phyloP scores from a whole-genome alignment of 2,888 invertebrate species.

The Trissolcus brochymenae region DNA sequence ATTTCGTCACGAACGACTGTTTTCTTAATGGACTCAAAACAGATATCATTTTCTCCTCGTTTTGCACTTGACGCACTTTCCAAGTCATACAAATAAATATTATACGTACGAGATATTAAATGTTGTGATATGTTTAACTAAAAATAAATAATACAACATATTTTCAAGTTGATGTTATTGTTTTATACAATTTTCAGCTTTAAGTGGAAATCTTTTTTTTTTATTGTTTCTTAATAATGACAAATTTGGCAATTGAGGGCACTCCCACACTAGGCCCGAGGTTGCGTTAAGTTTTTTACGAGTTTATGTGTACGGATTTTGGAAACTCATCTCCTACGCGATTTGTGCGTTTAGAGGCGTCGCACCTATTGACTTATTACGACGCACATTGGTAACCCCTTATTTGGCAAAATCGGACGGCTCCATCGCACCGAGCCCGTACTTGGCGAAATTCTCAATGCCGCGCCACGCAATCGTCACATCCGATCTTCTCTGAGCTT shows the following conservation, averaged over 20 bases:
- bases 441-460: slow-evolving; percentile 73
- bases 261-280: neutral
- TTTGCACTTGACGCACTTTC: slow-evolving; percentile 38
- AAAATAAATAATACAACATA: too few relatives aligned
- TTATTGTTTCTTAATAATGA: too few relatives aligned
- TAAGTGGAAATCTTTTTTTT: too few relatives aligned
- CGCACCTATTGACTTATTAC: slow-evolving; percentile 70
- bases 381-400: slow-evolving; percentile 69
- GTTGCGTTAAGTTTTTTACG: neutral
- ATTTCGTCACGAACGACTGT: slow-evolving; percentile 49
- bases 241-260: neutral
- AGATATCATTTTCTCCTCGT: slow-evolving; percentile 42
- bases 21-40: slow-evolving; percentile 53
- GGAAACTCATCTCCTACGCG: neutral
- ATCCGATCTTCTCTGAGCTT: slow-evolving; percentile 47
- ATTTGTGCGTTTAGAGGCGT: slow-evolving; percentile 27
- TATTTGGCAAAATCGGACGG: slow-evolving; percentile 74
- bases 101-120: neutral
- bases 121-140: too few relatives aligned
- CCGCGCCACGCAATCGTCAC: slow-evolving; percentile 54
- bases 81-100: slow-evolving; percentile 1
- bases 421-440: slow-evolving; percentile 68
- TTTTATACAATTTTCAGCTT: too few relatives aligned
- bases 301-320: neutral
- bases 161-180: too few relatives aligned